phyloP scores from a whole-genome alignment of 2,113 vertebrate species.

The Ictidomys tridecemlineatus region DNA sequence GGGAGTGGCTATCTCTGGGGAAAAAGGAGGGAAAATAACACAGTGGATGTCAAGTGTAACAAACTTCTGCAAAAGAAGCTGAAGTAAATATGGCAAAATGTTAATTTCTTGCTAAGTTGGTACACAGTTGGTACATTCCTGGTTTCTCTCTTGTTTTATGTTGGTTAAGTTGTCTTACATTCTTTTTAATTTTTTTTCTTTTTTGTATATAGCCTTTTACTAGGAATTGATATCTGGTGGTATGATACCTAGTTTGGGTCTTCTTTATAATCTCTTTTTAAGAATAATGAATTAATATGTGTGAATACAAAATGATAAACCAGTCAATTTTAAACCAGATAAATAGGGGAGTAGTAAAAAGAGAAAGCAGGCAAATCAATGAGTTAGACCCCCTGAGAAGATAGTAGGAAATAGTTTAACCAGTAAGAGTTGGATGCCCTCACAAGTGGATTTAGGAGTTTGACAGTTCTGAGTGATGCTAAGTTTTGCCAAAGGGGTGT shows the following conservation, averaged over 20 bases:
- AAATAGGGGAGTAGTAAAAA: neutral
- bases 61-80: slow-evolving; percentile 5
- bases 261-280: neutral
- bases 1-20: slow-evolving; percentile 48
- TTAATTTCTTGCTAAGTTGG: slow-evolving; percentile 23
- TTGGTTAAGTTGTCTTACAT: neutral
- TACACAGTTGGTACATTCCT: neutral
- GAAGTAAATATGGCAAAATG: slow-evolving; percentile 66
- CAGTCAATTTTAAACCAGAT: neutral
- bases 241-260: neutral
- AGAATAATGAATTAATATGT: neutral
- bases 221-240: neutral
- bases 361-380: neutral
- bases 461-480: neutral
- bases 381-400: neutral
- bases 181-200: neutral
- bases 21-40: neutral
- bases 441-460: neutral
- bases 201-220: neutral
- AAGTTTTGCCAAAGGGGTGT: neutral
- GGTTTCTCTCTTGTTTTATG: neutral
- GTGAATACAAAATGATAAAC: neutral
- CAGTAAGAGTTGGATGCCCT: neutral
- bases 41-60: neutral
- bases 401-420: neutral